Evolutionary conservation across 2,888 invertebrate species (phyloP), one percentile per base, ranked within the genome.

Genomic region (Dryadula phaetusa): DNA sequence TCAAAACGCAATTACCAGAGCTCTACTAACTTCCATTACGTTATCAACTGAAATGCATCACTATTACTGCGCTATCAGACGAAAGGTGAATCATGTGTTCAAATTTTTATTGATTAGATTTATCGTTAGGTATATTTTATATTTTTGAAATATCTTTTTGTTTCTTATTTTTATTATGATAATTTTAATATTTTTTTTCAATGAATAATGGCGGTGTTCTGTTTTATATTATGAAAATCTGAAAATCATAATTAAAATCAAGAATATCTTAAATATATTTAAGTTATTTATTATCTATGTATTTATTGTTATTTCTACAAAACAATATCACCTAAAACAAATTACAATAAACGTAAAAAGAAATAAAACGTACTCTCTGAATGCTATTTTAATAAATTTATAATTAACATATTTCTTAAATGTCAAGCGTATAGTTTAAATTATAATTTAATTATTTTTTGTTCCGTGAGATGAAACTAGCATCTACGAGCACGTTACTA

Each of bases 381-480:
- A 32, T 12, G 3, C 37, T 1, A 0, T 37, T 12, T 12, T 37
- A 10, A 37, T 12, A 12, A 37, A 37, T 12, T 12, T 12, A 37
- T 37, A 37, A 37, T 10, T 12, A 37, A 12, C 12, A 37, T 2
- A 12, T 32, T 8, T 8, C 32, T 32, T 32, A 3, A 32, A 6
- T 32, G 32, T 32, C 1, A 32, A 32, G 8, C 32, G 7, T 32
- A 12, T 37, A 49, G 3, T 52, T 37, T 52, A 61, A 52, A 53
- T 60, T 16, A 60, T 40, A 66, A 58, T 66, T n/a, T 53, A 66
- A 70, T 67, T 56, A 62, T 44, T 53, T 66, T 66, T 64, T 64
- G 66, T 70, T 68, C 66, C 67, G 58, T 61, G 32, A 60, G 62
- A 67, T 46, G 53, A 54, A 70, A 62, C 60, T 65, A 62, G 34